Conservation (phyloP, 2,113 vertebrate species). For the Rhinopithecus roxellana region DNA sequence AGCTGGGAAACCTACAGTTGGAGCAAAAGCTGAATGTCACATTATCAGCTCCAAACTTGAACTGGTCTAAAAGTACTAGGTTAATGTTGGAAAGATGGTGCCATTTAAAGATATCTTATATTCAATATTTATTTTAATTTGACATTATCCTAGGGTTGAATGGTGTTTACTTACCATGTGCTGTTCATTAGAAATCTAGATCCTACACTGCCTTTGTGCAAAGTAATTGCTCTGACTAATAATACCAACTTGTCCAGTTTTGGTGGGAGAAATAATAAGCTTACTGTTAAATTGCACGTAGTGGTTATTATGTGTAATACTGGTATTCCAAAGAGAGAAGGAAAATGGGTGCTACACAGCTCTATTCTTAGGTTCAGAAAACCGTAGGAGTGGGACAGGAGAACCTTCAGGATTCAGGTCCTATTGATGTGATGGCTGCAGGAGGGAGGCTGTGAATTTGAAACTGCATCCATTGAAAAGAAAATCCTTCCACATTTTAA, state of each 20-base stretch:
- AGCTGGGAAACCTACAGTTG: slow-evolving; percentile 28
- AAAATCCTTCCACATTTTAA: neutral
- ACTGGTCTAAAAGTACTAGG: slow-evolving; percentile 15
- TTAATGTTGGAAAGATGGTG: slow-evolving; percentile 29
- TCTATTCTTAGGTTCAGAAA: neutral
- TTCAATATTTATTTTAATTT: slow-evolving; percentile 61
- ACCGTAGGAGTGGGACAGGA: neutral
- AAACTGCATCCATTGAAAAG: neutral
- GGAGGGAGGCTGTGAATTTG: neutral
- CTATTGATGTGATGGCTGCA: neutral
- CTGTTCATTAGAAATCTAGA: neutral
- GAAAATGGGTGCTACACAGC: neutral
- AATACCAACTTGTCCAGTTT: neutral
- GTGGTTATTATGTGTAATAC: neutral
- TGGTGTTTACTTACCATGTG: neutral
- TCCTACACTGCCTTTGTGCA: neutral
- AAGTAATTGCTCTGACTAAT: neutral
- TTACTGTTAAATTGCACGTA: neutral
- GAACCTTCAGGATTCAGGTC: neutral
- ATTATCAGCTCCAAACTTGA: slow-evolving; percentile 56
- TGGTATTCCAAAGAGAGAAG: neutral
- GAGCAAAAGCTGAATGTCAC: slow-evolving; percentile 50
- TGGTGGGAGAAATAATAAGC: neutral
- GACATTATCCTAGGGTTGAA: slow-evolving; percentile 3
- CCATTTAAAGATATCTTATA: slow-evolving; percentile 60